Evolutionary conservation across 2,888 invertebrate species (phyloP), one percentile per base, ranked within the genome.

Genomic region (Camponotus fellah): DNA sequence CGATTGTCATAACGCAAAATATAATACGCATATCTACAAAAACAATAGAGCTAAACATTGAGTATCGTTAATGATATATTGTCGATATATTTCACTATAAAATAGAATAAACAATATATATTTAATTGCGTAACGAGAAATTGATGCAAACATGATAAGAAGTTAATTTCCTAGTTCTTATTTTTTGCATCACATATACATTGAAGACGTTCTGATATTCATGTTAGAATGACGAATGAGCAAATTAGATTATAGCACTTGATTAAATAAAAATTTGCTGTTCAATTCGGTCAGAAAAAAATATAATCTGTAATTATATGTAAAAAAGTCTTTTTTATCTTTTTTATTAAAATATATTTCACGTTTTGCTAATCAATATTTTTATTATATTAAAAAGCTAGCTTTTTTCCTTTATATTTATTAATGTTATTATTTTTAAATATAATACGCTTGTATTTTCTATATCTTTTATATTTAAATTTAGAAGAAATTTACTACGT

Each of bases 1-100:
- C 8, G 34, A 72, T 71, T 49, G 60, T 79, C 37, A 46, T 34
- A 34, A 21, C 21, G 46, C 12, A 71, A 79, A 79, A 71, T 69
- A 60, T 71, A 34, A 17, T 17, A 10, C 12, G 34, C 34, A 53
- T 53, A 49, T 17, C 17, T 17, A 10, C 17, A 56, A 46, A 21
- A 58, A 72, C 43, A 37, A 14, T 58, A 60, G 9, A 46, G 43
- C 6, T 21, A 14, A 46, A 40, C n/a, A 32, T 34, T 0, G 10
- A 58, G 14, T 79, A 69, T 60, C 58, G n/a, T 68, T 21, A 21
- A 60, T 34, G 8, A 0, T 43, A n/a, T 32, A 32, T 77, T 5
- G 10, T 34, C 26, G 26, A 26, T 26, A 6, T 37, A 37, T 37
- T 6, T 53, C 1, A 40, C 0, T 65, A 65, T 17, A 53, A 37